These are phyloP conservation scores for Parotocinclus haroldoi DNA, from an alignment of 2,797 vertebrate genomes.

Conservation along the genomic window DNA sequence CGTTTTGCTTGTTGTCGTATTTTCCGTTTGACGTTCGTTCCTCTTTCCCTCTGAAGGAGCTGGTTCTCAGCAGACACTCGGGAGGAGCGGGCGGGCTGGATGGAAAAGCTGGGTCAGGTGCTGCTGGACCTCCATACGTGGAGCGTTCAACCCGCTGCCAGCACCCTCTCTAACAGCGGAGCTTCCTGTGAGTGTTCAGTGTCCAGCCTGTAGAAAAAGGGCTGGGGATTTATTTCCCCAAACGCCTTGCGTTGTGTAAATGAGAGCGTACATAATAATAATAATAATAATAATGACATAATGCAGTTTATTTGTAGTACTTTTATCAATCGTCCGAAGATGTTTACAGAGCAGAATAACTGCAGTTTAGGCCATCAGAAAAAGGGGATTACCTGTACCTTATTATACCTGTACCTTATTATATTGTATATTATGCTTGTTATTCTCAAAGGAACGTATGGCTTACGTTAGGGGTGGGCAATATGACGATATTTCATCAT, in stretches of 20 bases:
- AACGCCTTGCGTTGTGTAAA: neutral
- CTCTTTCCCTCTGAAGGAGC: conserved; percentile 55
- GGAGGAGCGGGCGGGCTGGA: conserved; percentile 71
- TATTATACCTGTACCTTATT: too few relatives aligned
- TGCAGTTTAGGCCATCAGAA: too few relatives aligned
- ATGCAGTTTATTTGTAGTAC: too few relatives aligned
- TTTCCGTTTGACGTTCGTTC: neutral
- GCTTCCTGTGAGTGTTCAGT: conserved; percentile 51
- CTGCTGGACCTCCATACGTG: conserved; percentile 74
- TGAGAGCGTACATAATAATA: neutral
- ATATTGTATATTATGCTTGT: too few relatives aligned
- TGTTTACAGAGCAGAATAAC: too few relatives aligned
- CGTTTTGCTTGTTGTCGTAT: neutral
- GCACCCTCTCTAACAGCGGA: conserved; percentile 42
- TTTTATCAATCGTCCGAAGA: too few relatives aligned
- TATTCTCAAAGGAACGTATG: too few relatives aligned
- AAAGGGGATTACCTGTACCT: too few relatives aligned
- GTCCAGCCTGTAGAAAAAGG: neutral
- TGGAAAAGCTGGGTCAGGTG: conserved; percentile 72
- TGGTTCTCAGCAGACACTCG: conserved; percentile 79
- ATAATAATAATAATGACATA: too few relatives aligned
- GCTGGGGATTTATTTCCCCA: neutral
- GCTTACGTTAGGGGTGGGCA: too few relatives aligned
- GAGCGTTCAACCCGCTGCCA: conserved; percentile 45
- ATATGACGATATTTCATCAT: too few relatives aligned